phyloP scores from a whole-genome alignment of 1,140 invertebrate species.

The Drosophila tsacasi region DNA sequence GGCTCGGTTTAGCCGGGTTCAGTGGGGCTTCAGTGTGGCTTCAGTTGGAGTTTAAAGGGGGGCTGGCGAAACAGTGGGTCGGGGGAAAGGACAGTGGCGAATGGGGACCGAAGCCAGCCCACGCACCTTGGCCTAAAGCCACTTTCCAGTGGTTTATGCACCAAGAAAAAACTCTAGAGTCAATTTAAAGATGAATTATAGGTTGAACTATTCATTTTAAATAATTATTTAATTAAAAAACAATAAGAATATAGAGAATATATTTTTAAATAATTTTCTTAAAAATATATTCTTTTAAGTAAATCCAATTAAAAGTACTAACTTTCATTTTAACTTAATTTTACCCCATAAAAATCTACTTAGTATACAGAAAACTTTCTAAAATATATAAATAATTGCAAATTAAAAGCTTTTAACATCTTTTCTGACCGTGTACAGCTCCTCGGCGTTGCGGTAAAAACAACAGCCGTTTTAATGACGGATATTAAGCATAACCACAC shows the following conservation, averaged over 20 bases:
- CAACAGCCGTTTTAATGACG: conserved; percentile 80
- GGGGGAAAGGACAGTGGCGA: not conserved
- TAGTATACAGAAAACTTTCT: not conserved
- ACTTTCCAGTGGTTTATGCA: not conserved
- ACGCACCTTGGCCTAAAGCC: conserved; percentile 25
- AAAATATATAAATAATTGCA: not conserved
- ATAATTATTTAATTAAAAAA: too few species aligned
- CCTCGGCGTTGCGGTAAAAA: conserved; percentile 22
- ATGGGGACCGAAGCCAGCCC: conserved; percentile 1
- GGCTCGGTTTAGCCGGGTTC: conserved; percentile 13
- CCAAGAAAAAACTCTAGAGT: not conserved
- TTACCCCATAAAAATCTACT: not conserved
- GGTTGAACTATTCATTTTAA: not conserved
- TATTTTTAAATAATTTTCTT: too few species aligned
- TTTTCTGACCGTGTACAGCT: conserved; percentile 3
- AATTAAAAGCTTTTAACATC: not conserved
- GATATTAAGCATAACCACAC: conserved; percentile 82
- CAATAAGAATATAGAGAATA: too few species aligned
- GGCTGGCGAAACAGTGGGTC: not conserved
- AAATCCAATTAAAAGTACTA: too few species aligned
- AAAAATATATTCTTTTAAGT: not conserved
- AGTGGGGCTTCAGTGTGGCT: not conserved
- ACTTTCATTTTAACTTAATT: not conserved
- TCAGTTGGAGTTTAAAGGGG: not conserved
- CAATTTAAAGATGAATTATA: not conserved